Evolutionary conservation across 2,888 invertebrate genomes (phyloP), one percentile per base, ranked within the genome.

Genomic region (Sphecodes monilicornis): DNA sequence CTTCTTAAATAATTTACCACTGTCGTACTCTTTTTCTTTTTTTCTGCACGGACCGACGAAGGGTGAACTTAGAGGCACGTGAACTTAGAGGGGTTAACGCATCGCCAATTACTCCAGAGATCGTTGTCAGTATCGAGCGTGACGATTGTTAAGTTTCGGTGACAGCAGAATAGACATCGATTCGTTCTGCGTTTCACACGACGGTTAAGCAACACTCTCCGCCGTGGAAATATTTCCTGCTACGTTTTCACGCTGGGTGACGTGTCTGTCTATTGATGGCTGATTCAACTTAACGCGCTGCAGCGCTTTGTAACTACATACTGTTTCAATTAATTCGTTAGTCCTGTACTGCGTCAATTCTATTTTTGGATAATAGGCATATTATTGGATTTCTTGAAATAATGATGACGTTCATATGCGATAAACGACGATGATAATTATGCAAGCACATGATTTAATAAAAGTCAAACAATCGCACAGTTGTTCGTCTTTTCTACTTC

Each of bases 1-100:
- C 73, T 84, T 84, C 84, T 84, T 84, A 84, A 84, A 84, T 84
- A 84, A 84, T 84, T 84, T 43, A 84, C 64, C 85, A 36, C 16
- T 60, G 13, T 36, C 41, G 36, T 50, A 41, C 4, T 10, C n/a
- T 4, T 43, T 10, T 54, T 41, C n/a, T 54, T 84, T 36, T 74
- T 54, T 60, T 32, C 46, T 22, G 50, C 39, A 0, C 54, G 29
- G 36, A 22, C 29, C 69, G 60, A 73, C 50, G 36, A 74, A 73
- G 36, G 54, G n/a, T 16, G 54, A 50, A 13, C 64, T 36, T 54
- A 5, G 54, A n/a, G 43, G 39, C 50, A n/a, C 39, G 54, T n/a
- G 11, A 16, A 41, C 50, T 22, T n/a, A 32, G 54, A 54, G 54
- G n/a, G 54, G 64, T 84, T 54, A 64, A 74, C 26, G 72, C 66